Percentiles rank a stretch among this genome's conserved stretches.
phyloP scores from a whole-genome alignment of 2,113 vertebrate genomes.

The Brachypteracias leptosomus region DNA sequence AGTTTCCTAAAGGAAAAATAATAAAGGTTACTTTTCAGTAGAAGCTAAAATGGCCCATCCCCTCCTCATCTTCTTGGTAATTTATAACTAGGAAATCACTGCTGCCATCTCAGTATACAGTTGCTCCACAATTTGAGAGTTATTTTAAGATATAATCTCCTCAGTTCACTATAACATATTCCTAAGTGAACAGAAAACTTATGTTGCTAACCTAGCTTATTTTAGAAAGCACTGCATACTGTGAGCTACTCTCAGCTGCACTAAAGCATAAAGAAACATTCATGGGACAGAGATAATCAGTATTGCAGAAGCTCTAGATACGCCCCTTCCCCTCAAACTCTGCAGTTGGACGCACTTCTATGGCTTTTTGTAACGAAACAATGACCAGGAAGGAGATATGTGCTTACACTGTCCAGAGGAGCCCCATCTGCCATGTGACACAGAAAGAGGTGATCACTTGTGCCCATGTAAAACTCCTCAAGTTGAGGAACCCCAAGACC shows the following conservation, averaged over 20 bases:
- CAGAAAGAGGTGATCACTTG: neutral
- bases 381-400: neutral
- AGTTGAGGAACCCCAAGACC: neutral
- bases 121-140: neutral
- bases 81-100: neutral
- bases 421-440: neutral
- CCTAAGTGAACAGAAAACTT: slow-evolving; percentile 32
- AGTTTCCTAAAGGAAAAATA: slow-evolving; percentile 66
- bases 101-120: neutral
- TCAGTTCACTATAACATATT: neutral
- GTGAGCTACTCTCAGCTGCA: neutral
- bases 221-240: neutral
- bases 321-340: neutral
- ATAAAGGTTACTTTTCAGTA: neutral
- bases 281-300: neutral
- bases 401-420: neutral
- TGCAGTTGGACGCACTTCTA: neutral
- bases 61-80: neutral
- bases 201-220: neutral
- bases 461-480: neutral
- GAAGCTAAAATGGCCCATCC: neutral
- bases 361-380: neutral
- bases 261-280: neutral
- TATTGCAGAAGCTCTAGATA: neutral
- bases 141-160: neutral